Percentiles rank a stretch among this genome's conserved stretches.
Evolutionary conservation across 2,113 vertebrate genomes (phyloP).

Genomic region (Otocyon megalotis): DNA sequence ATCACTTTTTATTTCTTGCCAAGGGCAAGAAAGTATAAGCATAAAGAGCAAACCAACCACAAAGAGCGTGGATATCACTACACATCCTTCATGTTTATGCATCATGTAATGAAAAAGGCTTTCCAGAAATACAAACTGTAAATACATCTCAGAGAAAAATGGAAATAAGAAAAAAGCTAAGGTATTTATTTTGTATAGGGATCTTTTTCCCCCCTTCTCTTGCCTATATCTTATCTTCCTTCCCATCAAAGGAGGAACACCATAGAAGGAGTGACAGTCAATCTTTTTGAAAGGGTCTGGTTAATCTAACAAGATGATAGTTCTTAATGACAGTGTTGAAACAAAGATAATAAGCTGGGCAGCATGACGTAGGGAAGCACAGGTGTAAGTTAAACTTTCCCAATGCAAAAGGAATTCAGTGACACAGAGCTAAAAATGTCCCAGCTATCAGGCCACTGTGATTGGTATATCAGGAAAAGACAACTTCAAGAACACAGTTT

Average conservation of each 20-base stretch:
- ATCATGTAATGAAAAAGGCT: constrained; percentile 67
- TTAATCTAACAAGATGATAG: constrained; percentile 11
- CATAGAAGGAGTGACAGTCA: not conserved
- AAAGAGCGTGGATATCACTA: not conserved
- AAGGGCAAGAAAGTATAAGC: constrained; percentile 61
- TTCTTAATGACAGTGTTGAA: constrained; percentile 24
- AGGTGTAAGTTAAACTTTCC: not conserved
- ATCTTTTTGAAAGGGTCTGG: not conserved
- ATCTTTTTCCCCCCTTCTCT: not conserved
- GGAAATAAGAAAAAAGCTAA: constrained; percentile 40
- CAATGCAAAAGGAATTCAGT: not conserved
- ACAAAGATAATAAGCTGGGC: not conserved
- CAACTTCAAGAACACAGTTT: not conserved
- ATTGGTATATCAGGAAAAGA: not conserved
- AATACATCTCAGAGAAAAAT: constrained; percentile 62
- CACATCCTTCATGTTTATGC: constrained; percentile 67
- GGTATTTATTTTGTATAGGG: not conserved
- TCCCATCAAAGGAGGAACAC: constrained; percentile 29
- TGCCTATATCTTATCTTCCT: not conserved
- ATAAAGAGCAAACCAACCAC: constrained; percentile 57
- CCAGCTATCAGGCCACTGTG: not conserved
- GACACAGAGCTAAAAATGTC: not conserved
- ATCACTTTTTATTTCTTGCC: constrained; percentile 72
- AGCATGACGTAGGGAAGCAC: not conserved
- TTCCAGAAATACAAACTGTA: constrained; percentile 65